Percentiles rank a stretch among this genome's conserved stretches.
phyloP scores from a whole-genome alignment of 2,797 vertebrate species.

The Streptopelia turtur region DNA sequence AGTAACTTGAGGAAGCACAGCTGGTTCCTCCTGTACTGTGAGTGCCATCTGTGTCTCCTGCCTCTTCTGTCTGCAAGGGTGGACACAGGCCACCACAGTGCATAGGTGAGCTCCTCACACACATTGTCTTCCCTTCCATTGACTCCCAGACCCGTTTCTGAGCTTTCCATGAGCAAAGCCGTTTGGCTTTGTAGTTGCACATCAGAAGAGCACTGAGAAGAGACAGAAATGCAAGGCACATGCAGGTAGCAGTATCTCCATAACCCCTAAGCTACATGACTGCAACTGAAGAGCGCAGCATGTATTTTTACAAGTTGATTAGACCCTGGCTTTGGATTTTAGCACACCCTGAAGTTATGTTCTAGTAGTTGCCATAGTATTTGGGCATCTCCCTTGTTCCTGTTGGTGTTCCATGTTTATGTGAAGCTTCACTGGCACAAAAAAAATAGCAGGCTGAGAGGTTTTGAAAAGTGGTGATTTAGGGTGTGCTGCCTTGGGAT shows the following conservation, averaged over 20 bases:
- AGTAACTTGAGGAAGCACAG: neutral
- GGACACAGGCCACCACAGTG: neutral
- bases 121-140: accelerated
- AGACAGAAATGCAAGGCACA: neutral
- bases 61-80: neutral
- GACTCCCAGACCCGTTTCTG: neutral
- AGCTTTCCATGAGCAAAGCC: neutral
- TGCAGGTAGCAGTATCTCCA: neutral
- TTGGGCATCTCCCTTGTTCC: neutral
- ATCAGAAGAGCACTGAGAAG: neutral
- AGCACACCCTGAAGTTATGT: neutral
- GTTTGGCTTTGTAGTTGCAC: neutral
- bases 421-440: neutral
- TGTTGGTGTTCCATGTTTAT: neutral
- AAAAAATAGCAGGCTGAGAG: neutral
- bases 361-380: neutral
- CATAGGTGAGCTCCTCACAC: accelerated
- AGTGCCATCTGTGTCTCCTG: neutral
- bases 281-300: neutral
- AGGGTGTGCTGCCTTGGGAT: neutral
- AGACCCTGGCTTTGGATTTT: neutral
- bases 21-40: neutral
- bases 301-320: neutral
- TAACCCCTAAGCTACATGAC: neutral
- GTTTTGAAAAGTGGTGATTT: neutral